Evolutionary conservation across 2,888 invertebrate species (phyloP).

Genomic region (Macaria notata): DNA sequence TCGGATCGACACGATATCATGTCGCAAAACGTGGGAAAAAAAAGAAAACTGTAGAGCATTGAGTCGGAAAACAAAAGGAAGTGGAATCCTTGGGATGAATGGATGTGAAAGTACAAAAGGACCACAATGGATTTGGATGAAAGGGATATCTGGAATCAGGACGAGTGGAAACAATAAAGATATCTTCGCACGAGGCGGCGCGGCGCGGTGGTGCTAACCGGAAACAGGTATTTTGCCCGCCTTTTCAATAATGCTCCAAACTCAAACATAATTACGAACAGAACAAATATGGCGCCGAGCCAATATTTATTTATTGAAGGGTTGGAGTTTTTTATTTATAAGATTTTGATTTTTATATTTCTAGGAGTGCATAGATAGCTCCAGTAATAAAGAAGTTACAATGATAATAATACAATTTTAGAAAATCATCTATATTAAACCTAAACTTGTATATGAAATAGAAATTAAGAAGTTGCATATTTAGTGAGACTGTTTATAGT

Average conservation of each 20-base stretch:
- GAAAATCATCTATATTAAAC: not conserved
- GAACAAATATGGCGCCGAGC: not conserved
- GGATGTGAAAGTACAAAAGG: constrained; percentile 49
- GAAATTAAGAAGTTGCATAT: too few species aligned
- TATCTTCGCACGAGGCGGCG: constrained; percentile 41
- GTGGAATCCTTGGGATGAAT: constrained; percentile 50
- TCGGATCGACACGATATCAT: constrained; percentile 43
- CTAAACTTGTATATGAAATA: not conserved
- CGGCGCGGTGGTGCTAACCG: constrained; percentile 25
- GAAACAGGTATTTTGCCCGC: constrained; percentile 17
- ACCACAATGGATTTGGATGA: constrained; percentile 47
- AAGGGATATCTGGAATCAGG: constrained; percentile 53
- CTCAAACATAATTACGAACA: constrained; percentile 2
- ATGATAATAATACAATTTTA: not conserved
- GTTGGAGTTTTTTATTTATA: too few species aligned
- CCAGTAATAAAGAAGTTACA: not conserved
- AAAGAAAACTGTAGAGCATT: constrained; percentile 46
- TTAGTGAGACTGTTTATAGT: too few species aligned
- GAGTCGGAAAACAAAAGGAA: constrained; percentile 57
- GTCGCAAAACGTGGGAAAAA: constrained; percentile 36
- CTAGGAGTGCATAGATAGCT: not conserved
- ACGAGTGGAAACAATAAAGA: constrained; percentile 48
- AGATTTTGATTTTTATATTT: not conserved
- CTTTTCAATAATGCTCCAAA: constrained; percentile 23
- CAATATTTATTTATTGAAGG: not conserved